These are phyloP conservation scores for Semotilus atromaculatus DNA, from an alignment of 2,797 vertebrate genomes.

Conservation along the genomic window DNA sequence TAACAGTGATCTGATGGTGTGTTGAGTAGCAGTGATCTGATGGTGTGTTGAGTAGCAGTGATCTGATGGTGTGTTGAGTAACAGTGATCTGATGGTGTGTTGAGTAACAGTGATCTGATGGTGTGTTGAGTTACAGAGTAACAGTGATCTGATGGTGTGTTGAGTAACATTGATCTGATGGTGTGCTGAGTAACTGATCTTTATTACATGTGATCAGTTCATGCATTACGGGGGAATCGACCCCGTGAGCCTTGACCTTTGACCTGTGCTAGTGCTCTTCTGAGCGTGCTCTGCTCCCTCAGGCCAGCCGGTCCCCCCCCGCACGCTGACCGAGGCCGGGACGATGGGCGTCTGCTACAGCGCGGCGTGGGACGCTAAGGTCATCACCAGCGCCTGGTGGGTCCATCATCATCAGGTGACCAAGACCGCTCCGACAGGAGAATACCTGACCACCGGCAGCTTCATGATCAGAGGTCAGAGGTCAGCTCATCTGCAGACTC, in stretches of 20 bases:
- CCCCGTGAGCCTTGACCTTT: background rate
- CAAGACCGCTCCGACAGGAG: slow-evolving; percentile 97
- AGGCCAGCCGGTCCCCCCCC: slow-evolving; percentile 89
- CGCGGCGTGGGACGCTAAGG: slow-evolving; percentile 96
- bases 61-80: too few relatives aligned
- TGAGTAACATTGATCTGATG: too few relatives aligned
- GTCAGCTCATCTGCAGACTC: background rate
- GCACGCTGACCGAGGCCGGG: slow-evolving; percentile 92
- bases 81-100: too few relatives aligned
- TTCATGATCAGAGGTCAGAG: slow-evolving; percentile 96
- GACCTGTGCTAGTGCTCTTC: too few relatives aligned
- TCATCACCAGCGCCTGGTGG: slow-evolving; percentile 99
- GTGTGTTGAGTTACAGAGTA: too few relatives aligned
- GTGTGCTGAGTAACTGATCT: too few relatives aligned
- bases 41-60: too few relatives aligned
- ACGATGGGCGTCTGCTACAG: slow-evolving; percentile 98
- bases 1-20: too few relatives aligned
- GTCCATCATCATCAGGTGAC: slow-evolving; percentile 96
- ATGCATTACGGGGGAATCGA: background rate
- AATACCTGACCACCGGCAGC: slow-evolving; percentile 97
- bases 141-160: too few relatives aligned
- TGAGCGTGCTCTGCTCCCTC: background rate
- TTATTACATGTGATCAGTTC: background rate
- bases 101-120: too few relatives aligned
- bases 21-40: too few relatives aligned